Percentiles rank a stretch among this genome's conserved stretches.
Conservation (phyloP, 2,113 vertebrate species). For the Hirundichthys speculiger region DNA sequence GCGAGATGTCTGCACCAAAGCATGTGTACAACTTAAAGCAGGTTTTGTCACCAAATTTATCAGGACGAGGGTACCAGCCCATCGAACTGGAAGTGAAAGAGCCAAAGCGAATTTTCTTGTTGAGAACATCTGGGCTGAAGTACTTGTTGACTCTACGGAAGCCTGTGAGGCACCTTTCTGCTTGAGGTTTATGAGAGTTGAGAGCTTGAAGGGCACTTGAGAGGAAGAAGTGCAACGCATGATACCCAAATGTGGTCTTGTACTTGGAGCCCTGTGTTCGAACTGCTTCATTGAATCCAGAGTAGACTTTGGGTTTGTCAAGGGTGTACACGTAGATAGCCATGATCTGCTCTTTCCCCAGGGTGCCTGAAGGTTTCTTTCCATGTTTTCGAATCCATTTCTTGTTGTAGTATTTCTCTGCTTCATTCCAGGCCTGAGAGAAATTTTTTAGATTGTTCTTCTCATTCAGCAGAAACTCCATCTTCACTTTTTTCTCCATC, state of each 20-base stretch:
- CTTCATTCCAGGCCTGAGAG: slow-evolving; percentile 27
- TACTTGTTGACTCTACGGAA: slow-evolving; percentile 18
- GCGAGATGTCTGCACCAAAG: slow-evolving; percentile 37
- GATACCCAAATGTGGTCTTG: slow-evolving; percentile 46
- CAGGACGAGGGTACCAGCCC: slow-evolving; percentile 2
- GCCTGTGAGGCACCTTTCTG: slow-evolving; percentile 15
- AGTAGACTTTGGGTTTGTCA: slow-evolving; percentile 27
- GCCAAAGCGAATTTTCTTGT: slow-evolving; percentile 46
- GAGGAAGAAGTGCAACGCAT: slow-evolving; percentile 50
- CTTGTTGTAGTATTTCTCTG: slow-evolving; percentile 47
- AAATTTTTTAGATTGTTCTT: slow-evolving; percentile 25
- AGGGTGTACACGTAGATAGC: slow-evolving; percentile 51
- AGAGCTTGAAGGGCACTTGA: slow-evolving; percentile 47
- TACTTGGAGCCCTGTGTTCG: slow-evolving; percentile 23
- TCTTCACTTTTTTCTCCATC: slow-evolving; percentile 37
- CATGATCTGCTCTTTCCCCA: slow-evolving; percentile 39
- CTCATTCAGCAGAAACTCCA: slow-evolving; percentile 36
- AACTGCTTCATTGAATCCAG: slow-evolving; percentile 51
- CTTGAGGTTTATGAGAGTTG: slow-evolving; percentile 1
- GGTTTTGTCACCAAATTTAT: slow-evolving; percentile 33
- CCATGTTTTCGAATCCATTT: slow-evolving; percentile 14
- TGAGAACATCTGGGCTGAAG: slow-evolving; percentile 37
- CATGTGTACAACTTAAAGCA: slow-evolving; percentile 52
- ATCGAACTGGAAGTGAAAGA: slow-evolving; percentile 43
- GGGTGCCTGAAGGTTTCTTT: background rate